Evolutionary conservation across 2,797 vertebrate genomes (phyloP).

Genomic region (Ceryle rudis): DNA sequence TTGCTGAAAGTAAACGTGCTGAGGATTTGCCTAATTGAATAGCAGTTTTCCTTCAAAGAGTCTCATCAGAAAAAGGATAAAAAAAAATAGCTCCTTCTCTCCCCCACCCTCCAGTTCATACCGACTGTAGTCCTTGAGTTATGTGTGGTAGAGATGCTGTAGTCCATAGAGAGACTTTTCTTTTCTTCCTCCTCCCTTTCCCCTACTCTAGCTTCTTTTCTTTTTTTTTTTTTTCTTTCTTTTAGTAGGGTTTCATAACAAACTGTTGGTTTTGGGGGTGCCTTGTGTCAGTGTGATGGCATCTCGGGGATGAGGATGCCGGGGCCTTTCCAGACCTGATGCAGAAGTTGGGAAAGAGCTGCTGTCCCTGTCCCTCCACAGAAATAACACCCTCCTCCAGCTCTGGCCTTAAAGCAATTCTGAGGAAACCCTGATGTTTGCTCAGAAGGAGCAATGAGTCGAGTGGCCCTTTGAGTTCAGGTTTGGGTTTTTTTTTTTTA

Average conservation of each 20-base stretch:
- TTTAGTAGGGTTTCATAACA: background rate
- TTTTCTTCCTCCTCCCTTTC: background rate
- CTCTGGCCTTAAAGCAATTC: background rate
- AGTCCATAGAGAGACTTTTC: conserved; percentile 44
- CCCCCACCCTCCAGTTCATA: background rate
- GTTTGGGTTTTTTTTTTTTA: background rate
- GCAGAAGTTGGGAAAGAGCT: background rate
- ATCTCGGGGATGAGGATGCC: background rate
- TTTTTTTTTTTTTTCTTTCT: background rate
- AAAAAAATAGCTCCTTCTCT: background rate
- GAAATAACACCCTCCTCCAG: background rate
- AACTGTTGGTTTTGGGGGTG: background rate
- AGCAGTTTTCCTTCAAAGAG: background rate
- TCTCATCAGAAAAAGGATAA: background rate
- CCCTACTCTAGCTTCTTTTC: background rate
- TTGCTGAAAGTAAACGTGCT: conserved; percentile 42
- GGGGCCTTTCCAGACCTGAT: background rate
- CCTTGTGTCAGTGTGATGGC: background rate
- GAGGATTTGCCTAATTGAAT: conserved; percentile 59
- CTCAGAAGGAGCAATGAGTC: background rate
- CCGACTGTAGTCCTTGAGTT: background rate
- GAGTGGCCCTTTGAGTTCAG: fast-evolving
- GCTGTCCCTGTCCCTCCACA: background rate
- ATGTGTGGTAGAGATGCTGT: conserved; percentile 53
- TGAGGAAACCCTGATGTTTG: background rate